Evolutionary conservation across 2,113 vertebrate species (phyloP).

Genomic region (Dromas ardeola): DNA sequence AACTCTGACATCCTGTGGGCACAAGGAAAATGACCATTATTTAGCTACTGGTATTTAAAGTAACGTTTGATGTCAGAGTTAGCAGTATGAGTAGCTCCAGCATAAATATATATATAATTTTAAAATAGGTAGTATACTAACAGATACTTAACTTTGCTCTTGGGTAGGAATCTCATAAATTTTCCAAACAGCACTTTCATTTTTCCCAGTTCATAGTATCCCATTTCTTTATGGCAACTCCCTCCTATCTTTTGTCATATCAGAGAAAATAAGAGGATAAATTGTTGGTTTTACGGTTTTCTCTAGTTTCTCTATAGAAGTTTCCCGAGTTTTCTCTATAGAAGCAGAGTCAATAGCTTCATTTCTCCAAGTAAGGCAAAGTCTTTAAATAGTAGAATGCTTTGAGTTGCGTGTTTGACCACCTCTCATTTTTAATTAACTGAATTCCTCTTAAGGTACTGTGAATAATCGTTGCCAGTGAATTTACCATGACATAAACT

Average conservation of each 20-base stretch:
- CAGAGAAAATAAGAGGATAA: not conserved
- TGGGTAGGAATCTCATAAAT: not conserved
- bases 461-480: not conserved
- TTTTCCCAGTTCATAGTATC: not conserved
- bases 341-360: not conserved
- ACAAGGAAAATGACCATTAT: not conserved
- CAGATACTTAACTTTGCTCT: not conserved
- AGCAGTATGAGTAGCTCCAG: not conserved
- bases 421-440: not conserved
- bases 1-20: conserved; percentile 62
- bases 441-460: not conserved
- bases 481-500: not conserved
- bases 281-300: not conserved
- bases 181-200: not conserved
- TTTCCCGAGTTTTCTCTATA: not conserved
- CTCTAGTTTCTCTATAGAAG: too few relatives aligned
- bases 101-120: too few relatives aligned
- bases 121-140: not conserved
- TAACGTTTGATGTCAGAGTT: not conserved
- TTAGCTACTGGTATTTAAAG: not conserved
- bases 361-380: not conserved
- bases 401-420: not conserved
- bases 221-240: not conserved
- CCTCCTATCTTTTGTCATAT: not conserved
- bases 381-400: not conserved